These are phyloP conservation scores for Hydrophis major DNA, from an alignment of 2,797 vertebrate genomes.

Conservation along the genomic window DNA sequence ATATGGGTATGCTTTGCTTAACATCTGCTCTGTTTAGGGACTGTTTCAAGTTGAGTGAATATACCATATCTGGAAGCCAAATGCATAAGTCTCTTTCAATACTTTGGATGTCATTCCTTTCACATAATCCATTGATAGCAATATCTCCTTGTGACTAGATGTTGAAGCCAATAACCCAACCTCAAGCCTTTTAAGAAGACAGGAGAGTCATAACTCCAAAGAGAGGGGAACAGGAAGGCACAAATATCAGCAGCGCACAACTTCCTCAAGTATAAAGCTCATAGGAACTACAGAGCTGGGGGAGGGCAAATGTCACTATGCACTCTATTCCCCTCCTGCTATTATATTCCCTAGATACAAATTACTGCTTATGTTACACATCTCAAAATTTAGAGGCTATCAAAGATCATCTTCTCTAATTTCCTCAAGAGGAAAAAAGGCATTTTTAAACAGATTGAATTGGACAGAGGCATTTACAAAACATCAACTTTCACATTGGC, in stretches of 20 bases:
- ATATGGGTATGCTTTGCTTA: neutral
- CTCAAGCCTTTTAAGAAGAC: neutral
- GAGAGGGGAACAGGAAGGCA: neutral
- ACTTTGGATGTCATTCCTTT: neutral
- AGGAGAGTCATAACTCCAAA: neutral
- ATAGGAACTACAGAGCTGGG: neutral
- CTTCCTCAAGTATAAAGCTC: neutral
- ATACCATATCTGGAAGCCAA: neutral
- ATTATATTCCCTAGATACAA: neutral
- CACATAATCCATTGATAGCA: neutral
- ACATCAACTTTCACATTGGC: neutral
- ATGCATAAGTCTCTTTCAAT: neutral
- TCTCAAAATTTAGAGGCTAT: slow-evolving; percentile 7
- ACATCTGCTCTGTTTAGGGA: neutral
- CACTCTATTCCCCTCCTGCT: neutral
- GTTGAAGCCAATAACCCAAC: neutral
- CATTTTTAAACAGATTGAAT: slow-evolving; percentile 2
- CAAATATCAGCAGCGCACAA: neutral
- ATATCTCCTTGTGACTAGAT: neutral
- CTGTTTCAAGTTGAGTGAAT: neutral
- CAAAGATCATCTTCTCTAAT: slow-evolving; percentile 16
- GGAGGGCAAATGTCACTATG: neutral
- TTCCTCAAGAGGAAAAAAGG: neutral
- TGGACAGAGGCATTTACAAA: neutral
- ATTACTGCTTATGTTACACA: neutral